These are phyloP conservation scores for Halocaridina rubra DNA, from an alignment of 2,888 invertebrate genomes.

Conservation along the genomic window DNA sequence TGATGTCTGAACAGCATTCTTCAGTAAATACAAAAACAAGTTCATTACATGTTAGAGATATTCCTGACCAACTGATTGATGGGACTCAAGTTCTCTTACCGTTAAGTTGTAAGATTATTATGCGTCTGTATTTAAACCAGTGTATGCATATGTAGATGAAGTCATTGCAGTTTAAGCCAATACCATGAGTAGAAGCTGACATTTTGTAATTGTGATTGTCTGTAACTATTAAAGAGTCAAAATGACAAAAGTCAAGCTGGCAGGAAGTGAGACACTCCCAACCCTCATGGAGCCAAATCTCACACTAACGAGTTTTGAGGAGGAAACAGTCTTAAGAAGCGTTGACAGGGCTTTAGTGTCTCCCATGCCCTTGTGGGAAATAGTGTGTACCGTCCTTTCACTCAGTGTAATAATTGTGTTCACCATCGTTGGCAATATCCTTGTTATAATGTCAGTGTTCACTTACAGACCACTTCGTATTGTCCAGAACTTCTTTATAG, in stretches of 20 bases:
- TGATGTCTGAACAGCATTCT: too few species aligned
- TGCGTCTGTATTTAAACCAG: too few species aligned
- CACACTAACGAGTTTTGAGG: conserved; percentile 29
- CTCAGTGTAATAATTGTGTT: conserved; percentile 86
- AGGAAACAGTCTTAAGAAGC: background rate
- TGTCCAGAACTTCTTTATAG: conserved; percentile 96
- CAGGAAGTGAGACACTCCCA: conserved; percentile 7
- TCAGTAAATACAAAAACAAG: too few species aligned
- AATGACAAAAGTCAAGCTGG: conserved; percentile 9
- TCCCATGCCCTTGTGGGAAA: conserved; percentile 76
- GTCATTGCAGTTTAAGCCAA: too few species aligned
- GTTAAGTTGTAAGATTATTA: too few species aligned
- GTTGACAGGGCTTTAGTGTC: background rate
- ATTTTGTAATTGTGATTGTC: too few species aligned
- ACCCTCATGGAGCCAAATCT: conserved; percentile 10
- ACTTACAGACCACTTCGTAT: conserved; percentile 91
- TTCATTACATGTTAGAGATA: too few species aligned
- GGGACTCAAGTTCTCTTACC: too few species aligned
- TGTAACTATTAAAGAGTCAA: too few species aligned
- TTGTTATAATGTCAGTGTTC: conserved; percentile 95
- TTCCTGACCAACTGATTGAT: too few species aligned
- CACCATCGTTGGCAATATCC: conserved; percentile 90
- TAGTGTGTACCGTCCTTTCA: conserved; percentile 81
- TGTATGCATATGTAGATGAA: too few species aligned
- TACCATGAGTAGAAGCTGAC: too few species aligned